Conservation (phyloP, 2,888 invertebrate species). For the Frankliniella intonsa region DNA sequence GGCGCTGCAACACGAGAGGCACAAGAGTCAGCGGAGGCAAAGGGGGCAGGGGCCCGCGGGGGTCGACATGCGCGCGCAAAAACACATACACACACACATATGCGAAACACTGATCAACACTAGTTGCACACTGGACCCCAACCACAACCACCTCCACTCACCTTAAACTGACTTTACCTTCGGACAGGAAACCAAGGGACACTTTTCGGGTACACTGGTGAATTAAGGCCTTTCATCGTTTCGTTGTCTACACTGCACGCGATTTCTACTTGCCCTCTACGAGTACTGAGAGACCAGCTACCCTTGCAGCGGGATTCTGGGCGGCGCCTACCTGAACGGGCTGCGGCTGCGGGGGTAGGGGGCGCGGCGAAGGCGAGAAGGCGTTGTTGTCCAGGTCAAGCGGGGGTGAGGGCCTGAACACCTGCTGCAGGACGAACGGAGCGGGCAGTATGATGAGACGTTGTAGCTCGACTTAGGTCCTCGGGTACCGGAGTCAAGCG, state of each 20-base stretch:
- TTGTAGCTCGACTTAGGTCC: neutral
- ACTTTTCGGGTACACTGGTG: neutral
- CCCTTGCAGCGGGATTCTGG: no score
- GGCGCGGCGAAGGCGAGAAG: neutral
- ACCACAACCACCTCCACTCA: no score
- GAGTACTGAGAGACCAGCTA: no score
- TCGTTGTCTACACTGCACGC: no score
- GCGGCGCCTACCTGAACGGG: neutral
- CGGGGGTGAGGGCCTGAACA: neutral
- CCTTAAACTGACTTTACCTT: no score
- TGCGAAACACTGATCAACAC: no score
- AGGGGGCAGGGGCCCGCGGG: no score
- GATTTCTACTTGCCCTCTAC: no score
- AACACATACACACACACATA: neutral
- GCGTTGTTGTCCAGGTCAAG: conserved; percentile 15
- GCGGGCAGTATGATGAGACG: neutral
- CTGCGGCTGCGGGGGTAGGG: conserved; percentile 29
- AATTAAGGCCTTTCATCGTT: neutral
- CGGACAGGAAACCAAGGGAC: neutral
- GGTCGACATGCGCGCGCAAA: neutral
- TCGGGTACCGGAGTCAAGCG: neutral
- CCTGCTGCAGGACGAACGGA: neutral
- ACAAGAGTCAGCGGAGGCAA: neutral
- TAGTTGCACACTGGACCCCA: no score
- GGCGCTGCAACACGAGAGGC: neutral